Conservation (phyloP, 2,113 vertebrate species). For the Sisor rabdophorus region DNA sequence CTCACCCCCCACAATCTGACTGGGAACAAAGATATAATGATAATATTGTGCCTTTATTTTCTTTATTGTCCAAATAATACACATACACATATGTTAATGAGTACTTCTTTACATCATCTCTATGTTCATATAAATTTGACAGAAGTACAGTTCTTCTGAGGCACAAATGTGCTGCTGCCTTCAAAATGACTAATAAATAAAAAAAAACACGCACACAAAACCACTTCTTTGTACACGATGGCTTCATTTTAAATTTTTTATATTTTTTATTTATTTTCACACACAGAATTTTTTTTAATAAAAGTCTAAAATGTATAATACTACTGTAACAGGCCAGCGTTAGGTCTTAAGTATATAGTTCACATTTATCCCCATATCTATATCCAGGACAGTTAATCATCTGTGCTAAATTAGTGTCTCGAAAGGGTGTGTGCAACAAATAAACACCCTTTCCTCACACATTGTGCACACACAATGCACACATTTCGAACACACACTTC, state of each 20-base stretch:
- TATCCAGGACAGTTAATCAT: not conserved
- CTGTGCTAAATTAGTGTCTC: slow-evolving; percentile 22
- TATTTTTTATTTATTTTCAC: not conserved
- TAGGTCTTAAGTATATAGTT: not conserved
- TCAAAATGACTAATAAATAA: not conserved
- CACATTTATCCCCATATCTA: not conserved
- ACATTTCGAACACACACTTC: slow-evolving; percentile 37
- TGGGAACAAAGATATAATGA: no score
- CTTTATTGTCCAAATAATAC: not conserved
- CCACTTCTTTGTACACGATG: not conserved
- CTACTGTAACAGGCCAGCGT: not conserved
- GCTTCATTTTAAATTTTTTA: not conserved
- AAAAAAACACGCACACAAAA: not conserved
- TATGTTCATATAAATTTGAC: not conserved
- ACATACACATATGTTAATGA: slow-evolving; percentile 1
- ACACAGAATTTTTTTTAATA: not conserved
- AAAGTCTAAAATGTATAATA: not conserved
- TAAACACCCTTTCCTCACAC: not conserved
- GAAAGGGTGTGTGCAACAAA: not conserved
- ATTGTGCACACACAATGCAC: slow-evolving; percentile 11
- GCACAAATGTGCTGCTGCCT: not conserved
- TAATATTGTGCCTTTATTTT: no score
- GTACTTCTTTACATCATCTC: not conserved
- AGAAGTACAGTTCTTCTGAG: not conserved
- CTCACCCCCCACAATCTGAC: no score